A percentile compares a stretch with the other conserved stretches of the same genome.
These are phyloP conservation scores for Stegana nigrithorax DNA, from an alignment of 2,888 invertebrate genomes.

Conservation along the genomic window DNA sequence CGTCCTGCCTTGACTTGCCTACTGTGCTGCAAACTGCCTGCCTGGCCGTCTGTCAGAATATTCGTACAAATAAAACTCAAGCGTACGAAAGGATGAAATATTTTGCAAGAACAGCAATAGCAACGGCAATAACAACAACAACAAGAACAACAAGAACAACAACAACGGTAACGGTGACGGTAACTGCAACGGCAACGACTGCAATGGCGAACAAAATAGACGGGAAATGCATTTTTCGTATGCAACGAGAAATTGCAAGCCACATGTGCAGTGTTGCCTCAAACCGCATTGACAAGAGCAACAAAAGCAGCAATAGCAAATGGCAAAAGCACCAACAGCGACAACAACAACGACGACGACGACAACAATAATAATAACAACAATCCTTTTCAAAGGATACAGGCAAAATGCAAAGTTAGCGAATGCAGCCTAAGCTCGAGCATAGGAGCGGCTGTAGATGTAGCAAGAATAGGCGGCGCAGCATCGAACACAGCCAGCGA, in stretches of 20 bases:
- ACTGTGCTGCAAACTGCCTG: too few relatives aligned
- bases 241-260: slow-evolving; percentile 11
- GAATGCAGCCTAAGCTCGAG: slow-evolving; percentile 2
- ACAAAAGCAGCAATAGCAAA: neutral
- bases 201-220: neutral
- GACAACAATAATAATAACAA: neutral
- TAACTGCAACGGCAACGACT: neutral
- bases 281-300: slow-evolving; percentile 3
- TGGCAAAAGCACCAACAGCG: neutral
- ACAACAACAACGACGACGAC: neutral
- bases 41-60: neutral
- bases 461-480: neutral
- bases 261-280: slow-evolving; percentile 13
- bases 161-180: neutral
- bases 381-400: slow-evolving; percentile 13
- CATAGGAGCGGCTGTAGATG: neutral
- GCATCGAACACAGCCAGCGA: neutral
- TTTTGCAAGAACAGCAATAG: slow-evolving; percentile 36
- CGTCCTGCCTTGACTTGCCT: too few relatives aligned
- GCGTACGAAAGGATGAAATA: slow-evolving; percentile 40
- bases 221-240: slow-evolving; percentile 13
- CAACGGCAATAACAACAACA: slow-evolving; percentile 22
- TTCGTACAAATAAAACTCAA: neutral
- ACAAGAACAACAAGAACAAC: slow-evolving; percentile 22
- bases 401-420: slow-evolving; percentile 7